Evolutionary conservation across 2,888 invertebrate genomes (phyloP).

Genomic region (Andrena camellia): DNA sequence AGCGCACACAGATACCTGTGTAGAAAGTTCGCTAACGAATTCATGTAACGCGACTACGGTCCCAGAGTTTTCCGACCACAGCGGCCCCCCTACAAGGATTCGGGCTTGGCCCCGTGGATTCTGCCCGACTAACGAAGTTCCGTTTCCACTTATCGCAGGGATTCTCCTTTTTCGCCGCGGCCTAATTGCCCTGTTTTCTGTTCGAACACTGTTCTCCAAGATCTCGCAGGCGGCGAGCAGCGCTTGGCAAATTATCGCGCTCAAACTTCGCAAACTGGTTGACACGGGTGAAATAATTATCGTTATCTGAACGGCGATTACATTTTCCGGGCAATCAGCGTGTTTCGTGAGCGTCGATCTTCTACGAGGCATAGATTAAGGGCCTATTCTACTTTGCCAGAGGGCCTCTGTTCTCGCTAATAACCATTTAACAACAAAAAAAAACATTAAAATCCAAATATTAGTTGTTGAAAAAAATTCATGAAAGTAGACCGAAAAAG

Average conservation of each 20-base stretch:
- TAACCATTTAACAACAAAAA: too few species aligned
- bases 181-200: constrained; percentile 18
- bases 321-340: not conserved
- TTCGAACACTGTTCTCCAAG: not conserved
- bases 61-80: constrained; percentile 6
- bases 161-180: not conserved
- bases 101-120: constrained; percentile 1
- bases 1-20: not conserved
- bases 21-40: constrained; percentile 39
- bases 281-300: not conserved
- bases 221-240: not conserved
- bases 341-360: not conserved
- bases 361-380: too few species aligned
- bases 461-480: too few species aligned
- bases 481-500: too few species aligned
- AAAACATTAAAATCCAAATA: too few species aligned
- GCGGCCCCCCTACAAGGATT: constrained; percentile 10
- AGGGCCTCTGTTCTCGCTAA: too few species aligned
- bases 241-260: not conserved
- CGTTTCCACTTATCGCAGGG: constrained; percentile 33
- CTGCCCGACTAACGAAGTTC: constrained; percentile 33
- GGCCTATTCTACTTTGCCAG: too few species aligned
- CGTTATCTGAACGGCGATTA: not conserved
- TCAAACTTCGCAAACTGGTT: not conserved
- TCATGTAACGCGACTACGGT: constrained; percentile 15